A percentile compares a stretch with the other conserved stretches of the same genome.
Conservation (phyloP, 2,888 invertebrate species). For the Amphipoea lucens region DNA sequence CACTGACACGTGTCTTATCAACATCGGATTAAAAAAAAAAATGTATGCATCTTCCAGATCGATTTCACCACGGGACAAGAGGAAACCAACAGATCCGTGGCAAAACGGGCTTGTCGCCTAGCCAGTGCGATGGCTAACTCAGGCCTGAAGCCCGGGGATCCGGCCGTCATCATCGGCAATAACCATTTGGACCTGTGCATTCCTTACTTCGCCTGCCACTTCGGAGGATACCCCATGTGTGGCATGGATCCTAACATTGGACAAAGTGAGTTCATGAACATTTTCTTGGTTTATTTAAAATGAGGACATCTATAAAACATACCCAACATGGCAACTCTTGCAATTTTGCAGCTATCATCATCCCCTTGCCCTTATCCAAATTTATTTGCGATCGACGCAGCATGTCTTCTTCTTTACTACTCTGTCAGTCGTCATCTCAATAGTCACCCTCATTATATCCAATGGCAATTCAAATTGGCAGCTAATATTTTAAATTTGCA, state of each 20-base stretch:
- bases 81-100: slow-evolving; percentile 75
- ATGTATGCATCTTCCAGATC: slow-evolving; percentile 63
- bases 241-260: slow-evolving; percentile 70
- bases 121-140: slow-evolving; percentile 73
- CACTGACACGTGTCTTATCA: neutral
- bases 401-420: neutral
- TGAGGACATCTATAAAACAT: neutral
- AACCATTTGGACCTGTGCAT: slow-evolving; percentile 76
- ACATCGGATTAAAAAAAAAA: too few species aligned
- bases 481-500: neutral
- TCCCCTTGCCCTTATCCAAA: neutral
- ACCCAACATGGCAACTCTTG: neutral
- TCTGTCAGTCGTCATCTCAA: neutral
- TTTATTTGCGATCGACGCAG: neutral
- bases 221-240: slow-evolving; percentile 72
- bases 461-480: neutral
- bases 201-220: slow-evolving; percentile 75
- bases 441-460: neutral
- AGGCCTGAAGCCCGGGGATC: slow-evolving; percentile 73
- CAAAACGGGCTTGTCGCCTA: slow-evolving; percentile 68
- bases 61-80: slow-evolving; percentile 70
- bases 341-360: neutral
- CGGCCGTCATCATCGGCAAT: slow-evolving; percentile 71
- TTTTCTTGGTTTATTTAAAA: neutral
- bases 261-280: slow-evolving; percentile 61